A percentile compares a stretch with the other conserved stretches of the same genome.
phyloP scores from a whole-genome alignment of 1,140 invertebrate genomes.

The Cecropterus lyciades region DNA sequence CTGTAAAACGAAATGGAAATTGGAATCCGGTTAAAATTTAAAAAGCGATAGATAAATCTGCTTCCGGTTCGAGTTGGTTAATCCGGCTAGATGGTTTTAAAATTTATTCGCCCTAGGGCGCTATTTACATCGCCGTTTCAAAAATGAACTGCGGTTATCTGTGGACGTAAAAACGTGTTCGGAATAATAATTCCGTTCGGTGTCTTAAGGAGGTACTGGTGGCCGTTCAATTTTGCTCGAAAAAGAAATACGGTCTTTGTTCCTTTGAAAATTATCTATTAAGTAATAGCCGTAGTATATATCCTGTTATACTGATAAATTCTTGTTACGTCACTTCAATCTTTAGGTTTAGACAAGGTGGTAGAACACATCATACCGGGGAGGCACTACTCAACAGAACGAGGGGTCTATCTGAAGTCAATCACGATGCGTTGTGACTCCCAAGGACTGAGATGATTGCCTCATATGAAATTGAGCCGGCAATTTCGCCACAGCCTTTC shows the following conservation, averaged over 20 bases:
- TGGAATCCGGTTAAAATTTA: constrained; percentile 18
- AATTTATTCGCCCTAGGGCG: constrained; percentile 73
- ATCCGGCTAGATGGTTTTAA: constrained; percentile 66
- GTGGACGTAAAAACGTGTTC: constrained; percentile 66
- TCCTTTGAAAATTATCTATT: too few relatives aligned
- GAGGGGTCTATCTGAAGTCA: too few relatives aligned
- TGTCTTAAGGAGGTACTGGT: constrained; percentile 12
- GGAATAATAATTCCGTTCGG: constrained; percentile 62
- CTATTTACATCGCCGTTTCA: constrained; percentile 74
- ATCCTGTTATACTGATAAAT: too few relatives aligned
- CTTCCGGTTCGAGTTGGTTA: constrained; percentile 39
- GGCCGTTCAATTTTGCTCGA: not conserved
- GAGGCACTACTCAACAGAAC: too few relatives aligned
- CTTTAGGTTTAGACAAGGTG: too few relatives aligned
- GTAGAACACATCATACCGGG: too few relatives aligned
- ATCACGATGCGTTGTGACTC: too few relatives aligned
- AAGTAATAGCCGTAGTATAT: too few relatives aligned
- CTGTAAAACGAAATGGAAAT: constrained; percentile 29
- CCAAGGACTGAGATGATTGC: too few relatives aligned
- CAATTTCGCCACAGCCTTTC: too few relatives aligned
- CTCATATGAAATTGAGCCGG: too few relatives aligned
- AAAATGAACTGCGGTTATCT: constrained; percentile 77
- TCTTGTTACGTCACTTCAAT: too few relatives aligned
- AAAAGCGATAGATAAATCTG: constrained; percentile 26
- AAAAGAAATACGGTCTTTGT: not conserved